phyloP scores from a whole-genome alignment of 2,113 vertebrate genomes.

The Hepsetus odoe region DNA sequence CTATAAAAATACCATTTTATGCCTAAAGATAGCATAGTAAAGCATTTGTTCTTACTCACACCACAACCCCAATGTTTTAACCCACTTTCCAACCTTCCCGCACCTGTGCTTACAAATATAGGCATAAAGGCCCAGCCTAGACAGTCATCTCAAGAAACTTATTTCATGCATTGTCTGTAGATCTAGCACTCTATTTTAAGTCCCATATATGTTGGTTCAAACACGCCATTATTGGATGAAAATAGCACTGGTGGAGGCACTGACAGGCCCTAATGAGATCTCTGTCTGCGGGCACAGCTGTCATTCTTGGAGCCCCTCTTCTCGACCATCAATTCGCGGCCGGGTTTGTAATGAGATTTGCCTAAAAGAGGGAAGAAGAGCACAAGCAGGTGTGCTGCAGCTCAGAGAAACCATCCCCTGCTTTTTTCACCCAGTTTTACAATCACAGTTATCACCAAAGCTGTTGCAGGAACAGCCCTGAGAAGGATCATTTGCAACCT shows the following conservation, averaged over 20 bases:
- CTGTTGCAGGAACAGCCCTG: background rate
- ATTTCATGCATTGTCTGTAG: slow-evolving; percentile 32
- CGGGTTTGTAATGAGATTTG: slow-evolving; percentile 74
- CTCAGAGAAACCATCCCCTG: background rate
- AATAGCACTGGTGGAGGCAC: slow-evolving; percentile 78
- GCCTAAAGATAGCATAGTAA: background rate
- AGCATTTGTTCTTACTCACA: background rate
- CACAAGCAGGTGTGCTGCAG: slow-evolving; percentile 59
- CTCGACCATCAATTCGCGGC: slow-evolving; percentile 65
- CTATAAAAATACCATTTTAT: background rate
- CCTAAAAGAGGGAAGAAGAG: slow-evolving; percentile 69
- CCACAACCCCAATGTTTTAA: background rate
- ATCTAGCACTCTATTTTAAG: slow-evolving; percentile 30
- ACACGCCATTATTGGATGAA: slow-evolving; percentile 61
- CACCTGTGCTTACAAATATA: background rate
- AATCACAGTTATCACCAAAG: background rate
- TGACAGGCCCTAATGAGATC: slow-evolving; percentile 81
- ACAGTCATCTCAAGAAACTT: slow-evolving; percentile 1
- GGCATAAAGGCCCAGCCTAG: background rate
- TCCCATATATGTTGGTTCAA: slow-evolving; percentile 13
- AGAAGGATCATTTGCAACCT: slow-evolving; percentile 17
- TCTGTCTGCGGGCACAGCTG: slow-evolving; percentile 82
- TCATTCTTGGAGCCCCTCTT: slow-evolving; percentile 61
- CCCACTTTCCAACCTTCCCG: background rate
- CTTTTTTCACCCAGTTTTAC: slow-evolving; percentile 2